Evolutionary conservation across 1,140 invertebrate species (phyloP), one percentile per base, ranked within the genome.

Genomic region (Drosophila leontia): DNA sequence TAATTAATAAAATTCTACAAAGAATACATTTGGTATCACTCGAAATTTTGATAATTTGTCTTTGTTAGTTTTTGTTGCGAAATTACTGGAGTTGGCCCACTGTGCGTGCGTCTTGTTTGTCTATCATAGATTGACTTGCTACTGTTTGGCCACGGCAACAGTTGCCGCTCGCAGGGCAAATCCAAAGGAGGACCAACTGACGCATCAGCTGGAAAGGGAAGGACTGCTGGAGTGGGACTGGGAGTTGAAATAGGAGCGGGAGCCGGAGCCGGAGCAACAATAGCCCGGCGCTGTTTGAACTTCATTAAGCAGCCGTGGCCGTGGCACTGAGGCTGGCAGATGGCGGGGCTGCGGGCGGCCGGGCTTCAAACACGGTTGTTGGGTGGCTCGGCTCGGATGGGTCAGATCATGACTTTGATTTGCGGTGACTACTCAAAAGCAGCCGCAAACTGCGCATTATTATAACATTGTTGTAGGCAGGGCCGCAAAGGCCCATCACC

Each of bases 391-490:
- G 19, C 6, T 55, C 13, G 44, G 68, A 35, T 60, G 67, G 70
- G 67, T 41, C 69, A 62, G 69, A 74, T 76, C 74, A 82, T 86
- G 83, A 71, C 64, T 82, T 86, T 86, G 83, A 87, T 87, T 80
- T 87, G 82, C 74, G 82, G 75, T 77, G 63, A 69, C 64, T 59
- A 68, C 71, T 83, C 63, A 88, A 87, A 75, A 48, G 71, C 59
- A 63, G 68, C 76, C 83, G 56, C 83, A 86, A 87, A 82, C 68
- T 60, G 71, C 67, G 84, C 68, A 74, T 77, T 87, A 87, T 74
- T 67, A 87, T 76, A 69, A 79, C 70, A 83, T 75, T 62, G 70
- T 62, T 50, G 59, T 68, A 78, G 42, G 65, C 57, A 41, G 51
- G 56, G 34, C 63, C 44, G 13, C 9, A 56, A 48, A 11, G 51